Evolutionary conservation across 2,797 vertebrate genomes (phyloP).

Genomic region (Sebastes kiyomatsui): DNA sequence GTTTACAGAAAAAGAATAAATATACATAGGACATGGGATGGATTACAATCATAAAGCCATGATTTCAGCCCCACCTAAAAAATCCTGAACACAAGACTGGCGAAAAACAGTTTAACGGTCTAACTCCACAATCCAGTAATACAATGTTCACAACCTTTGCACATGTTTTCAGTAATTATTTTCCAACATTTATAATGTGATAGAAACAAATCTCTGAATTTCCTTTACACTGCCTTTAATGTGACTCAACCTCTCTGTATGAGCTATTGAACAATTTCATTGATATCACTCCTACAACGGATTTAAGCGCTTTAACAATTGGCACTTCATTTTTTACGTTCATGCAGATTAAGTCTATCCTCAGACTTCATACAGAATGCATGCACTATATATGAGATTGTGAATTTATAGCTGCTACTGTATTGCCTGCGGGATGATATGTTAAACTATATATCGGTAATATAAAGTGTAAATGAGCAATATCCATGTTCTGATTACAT

Average conservation of each 20-base stretch:
- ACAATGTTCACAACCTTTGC: no score
- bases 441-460: neutral
- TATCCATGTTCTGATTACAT: constrained; percentile 37
- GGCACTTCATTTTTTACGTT: neutral
- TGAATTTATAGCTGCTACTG: neutral
- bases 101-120: no score
- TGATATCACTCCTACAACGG: neutral
- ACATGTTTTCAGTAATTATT: no score
- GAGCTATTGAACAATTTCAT: neutral
- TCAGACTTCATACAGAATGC: neutral
- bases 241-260: neutral
- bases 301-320: neutral
- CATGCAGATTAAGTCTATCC: neutral
- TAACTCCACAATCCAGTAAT: no score
- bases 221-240: neutral
- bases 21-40: no score
- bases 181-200: no score
- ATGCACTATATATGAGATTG: neutral
- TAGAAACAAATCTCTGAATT: no score
- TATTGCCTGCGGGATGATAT: neutral
- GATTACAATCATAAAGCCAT: no score
- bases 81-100: no score
- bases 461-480: constrained; percentile 20
- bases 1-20: no score
- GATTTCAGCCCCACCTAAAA: no score